Conservation (phyloP, 1,140 invertebrate species). For the Telenomus remus region DNA sequence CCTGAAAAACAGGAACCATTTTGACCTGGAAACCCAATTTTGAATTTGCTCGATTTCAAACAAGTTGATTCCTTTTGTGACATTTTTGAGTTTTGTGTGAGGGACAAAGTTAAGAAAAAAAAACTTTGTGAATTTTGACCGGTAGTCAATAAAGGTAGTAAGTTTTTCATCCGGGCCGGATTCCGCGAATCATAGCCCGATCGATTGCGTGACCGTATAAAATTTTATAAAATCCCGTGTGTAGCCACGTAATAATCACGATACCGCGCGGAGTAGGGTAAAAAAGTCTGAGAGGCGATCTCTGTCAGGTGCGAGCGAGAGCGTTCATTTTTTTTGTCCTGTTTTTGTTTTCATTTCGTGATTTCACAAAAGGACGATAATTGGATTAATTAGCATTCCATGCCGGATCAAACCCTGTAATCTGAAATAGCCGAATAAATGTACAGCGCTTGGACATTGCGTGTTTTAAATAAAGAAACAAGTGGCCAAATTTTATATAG, state of each 20-base stretch:
- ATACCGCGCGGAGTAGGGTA: constrained; percentile 27
- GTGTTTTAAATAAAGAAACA: constrained; percentile 49
- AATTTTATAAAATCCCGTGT: constrained; percentile 61
- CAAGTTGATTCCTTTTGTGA: too few species aligned
- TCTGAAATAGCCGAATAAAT: constrained; percentile 60
- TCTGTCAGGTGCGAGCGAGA: constrained; percentile 6
- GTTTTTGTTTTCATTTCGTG: constrained; percentile 65
- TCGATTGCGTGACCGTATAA: constrained; percentile 67
- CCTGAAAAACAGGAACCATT: not conserved
- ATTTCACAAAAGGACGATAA: constrained; percentile 67
- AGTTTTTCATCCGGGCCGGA: constrained; percentile 59
- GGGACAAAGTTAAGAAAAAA: too few species aligned
- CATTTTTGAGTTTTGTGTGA: too few species aligned
- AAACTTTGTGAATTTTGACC: not conserved
- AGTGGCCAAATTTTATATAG: constrained; percentile 46
- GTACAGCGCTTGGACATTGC: constrained; percentile 49
- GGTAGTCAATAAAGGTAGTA: constrained; percentile 53
- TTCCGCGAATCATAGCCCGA: constrained; percentile 70
- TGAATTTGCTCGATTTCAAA: not conserved
- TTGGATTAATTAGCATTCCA: constrained; percentile 72
- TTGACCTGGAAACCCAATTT: not conserved
- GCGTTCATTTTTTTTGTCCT: constrained; percentile 40
- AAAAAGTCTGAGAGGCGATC: constrained; percentile 22
- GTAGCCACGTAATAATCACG: constrained; percentile 47
- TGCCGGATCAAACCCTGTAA: constrained; percentile 66